Conservation (phyloP, 2,797 vertebrate species). For the Micromesistius poutassou region DNA sequence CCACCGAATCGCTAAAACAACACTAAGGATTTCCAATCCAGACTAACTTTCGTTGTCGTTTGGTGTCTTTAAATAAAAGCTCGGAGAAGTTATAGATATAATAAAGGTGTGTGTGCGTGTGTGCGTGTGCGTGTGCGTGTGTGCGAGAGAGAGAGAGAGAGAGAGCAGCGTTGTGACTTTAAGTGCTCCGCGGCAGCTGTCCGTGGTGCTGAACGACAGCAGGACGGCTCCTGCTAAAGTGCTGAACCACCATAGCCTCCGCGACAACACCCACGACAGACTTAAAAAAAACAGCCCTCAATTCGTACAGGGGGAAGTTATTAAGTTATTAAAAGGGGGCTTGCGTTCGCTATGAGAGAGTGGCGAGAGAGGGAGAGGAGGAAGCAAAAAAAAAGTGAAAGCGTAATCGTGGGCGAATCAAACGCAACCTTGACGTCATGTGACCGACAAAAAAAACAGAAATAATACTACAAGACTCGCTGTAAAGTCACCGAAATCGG, state of each 20-base stretch:
- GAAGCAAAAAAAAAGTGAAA: constrained; percentile 66
- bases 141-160: no score
- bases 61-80: neutral
- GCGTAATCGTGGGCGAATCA: constrained; percentile 73
- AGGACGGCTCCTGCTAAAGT: constrained; percentile 6
- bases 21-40: neutral
- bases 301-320: constrained; percentile 38
- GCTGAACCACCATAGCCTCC: neutral
- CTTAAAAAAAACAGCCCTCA: neutral
- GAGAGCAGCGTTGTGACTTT: constrained; percentile 42
- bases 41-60: neutral
- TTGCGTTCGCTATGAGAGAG: constrained; percentile 31
- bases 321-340: constrained; percentile 23
- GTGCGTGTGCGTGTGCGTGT: no score
- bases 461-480: constrained; percentile 65
- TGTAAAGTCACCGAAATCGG: constrained; percentile 72
- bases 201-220: constrained; percentile 80
- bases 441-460: constrained; percentile 65
- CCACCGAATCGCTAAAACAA: neutral
- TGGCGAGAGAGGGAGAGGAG: neutral
- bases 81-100: neutral
- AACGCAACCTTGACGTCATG: constrained; percentile 72
- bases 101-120: constrained; percentile 18
- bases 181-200: constrained; percentile 72
- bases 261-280: neutral